Evolutionary conservation across 2,113 vertebrate species (phyloP).

Genomic region (Siphamia tubifer): DNA sequence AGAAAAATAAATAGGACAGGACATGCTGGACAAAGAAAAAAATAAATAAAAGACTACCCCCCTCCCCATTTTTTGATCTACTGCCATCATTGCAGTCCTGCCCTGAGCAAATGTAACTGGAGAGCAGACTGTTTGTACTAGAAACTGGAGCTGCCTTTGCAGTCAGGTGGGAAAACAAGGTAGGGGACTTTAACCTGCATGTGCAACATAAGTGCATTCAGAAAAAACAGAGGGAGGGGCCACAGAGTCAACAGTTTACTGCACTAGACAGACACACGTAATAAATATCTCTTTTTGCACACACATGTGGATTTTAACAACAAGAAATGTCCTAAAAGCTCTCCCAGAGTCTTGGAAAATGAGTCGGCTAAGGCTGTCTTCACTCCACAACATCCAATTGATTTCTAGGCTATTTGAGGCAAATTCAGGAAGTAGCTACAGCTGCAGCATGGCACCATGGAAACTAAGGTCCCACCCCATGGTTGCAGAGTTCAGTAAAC

Average conservation of each 20-base stretch:
- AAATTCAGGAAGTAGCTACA: slow-evolving; percentile 26
- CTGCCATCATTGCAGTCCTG: slow-evolving; percentile 31
- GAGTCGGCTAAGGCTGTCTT: background rate
- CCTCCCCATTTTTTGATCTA: slow-evolving; percentile 14
- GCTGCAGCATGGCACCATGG: slow-evolving; percentile 20
- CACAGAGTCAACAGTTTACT: slow-evolving; percentile 3
- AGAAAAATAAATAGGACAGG: slow-evolving; percentile 26
- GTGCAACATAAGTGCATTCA: slow-evolving; percentile 20
- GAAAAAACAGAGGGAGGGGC: slow-evolving; percentile 31
- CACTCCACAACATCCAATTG: background rate
- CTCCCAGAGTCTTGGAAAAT: background rate
- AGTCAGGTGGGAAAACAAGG: slow-evolving; percentile 70
- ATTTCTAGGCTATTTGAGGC: slow-evolving; percentile 12
- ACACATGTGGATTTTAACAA: background rate
- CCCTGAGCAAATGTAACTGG: slow-evolving; percentile 75
- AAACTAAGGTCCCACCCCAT: slow-evolving; percentile 26
- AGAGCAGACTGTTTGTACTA: slow-evolving; percentile 75
- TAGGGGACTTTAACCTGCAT: slow-evolving; percentile 68
- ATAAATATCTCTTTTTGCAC: slow-evolving; percentile 27
- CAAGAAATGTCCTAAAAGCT: background rate
- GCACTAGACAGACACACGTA: background rate
- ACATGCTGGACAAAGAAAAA: slow-evolving; percentile 12
- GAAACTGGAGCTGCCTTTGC: slow-evolving; percentile 71
- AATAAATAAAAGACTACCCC: slow-evolving; percentile 17
- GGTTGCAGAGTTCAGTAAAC: slow-evolving; percentile 37